phyloP scores from a whole-genome alignment of 2,113 vertebrate species.

The Forbesichthys agassizii region DNA sequence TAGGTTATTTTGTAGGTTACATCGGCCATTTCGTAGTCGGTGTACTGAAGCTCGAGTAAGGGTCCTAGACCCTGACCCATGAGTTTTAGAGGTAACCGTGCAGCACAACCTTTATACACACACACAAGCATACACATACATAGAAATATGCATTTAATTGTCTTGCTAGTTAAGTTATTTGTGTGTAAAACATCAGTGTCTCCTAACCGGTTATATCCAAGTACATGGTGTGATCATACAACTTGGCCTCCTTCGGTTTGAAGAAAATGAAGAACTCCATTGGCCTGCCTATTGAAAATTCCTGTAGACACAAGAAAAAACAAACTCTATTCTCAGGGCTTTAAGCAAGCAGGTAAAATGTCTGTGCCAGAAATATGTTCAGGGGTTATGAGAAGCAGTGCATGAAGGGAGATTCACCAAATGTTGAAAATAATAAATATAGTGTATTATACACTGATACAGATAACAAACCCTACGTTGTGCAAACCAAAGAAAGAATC shows the following conservation, averaged over 20 bases:
- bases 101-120: conserved; percentile 76
- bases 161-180: too few species aligned
- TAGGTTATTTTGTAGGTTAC: conserved; percentile 75
- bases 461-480: too few species aligned
- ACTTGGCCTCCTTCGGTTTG: conserved; percentile 77
- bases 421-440: too few species aligned
- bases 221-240: conserved; percentile 81
- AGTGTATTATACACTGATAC: too few species aligned
- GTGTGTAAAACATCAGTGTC: background rate
- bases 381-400: too few species aligned
- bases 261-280: conserved; percentile 79
- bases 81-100: conserved; percentile 79
- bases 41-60: conserved; percentile 62
- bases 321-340: too few species aligned
- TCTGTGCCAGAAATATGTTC: too few species aligned
- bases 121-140: background rate
- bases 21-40: conserved; percentile 69
- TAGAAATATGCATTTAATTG: conserved; percentile 1
- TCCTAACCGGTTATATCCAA: conserved; percentile 85
- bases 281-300: conserved; percentile 82
- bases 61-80: conserved; percentile 84
- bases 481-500: too few species aligned
- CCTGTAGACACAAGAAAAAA: conserved; percentile 64
- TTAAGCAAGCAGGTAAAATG: too few species aligned
- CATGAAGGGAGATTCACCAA: too few species aligned